Evolutionary conservation across 2,113 vertebrate species (phyloP).

Genomic region (Gasterosteus aculeatus): DNA sequence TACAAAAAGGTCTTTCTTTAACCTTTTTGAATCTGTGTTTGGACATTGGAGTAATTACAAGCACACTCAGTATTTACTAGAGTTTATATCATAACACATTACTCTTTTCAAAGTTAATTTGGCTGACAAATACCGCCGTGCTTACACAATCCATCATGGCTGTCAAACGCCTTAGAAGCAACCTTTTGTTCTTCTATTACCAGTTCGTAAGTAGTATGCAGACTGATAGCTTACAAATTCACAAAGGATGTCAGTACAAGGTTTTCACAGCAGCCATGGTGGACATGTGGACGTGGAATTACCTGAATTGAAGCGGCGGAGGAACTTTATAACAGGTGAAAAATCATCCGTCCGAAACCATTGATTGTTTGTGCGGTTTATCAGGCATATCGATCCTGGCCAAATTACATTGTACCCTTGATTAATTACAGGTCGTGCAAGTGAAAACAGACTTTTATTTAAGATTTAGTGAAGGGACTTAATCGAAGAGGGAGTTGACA

Average conservation of each 20-base stretch:
- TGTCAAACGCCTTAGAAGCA: neutral
- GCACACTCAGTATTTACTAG: neutral
- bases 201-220: neutral
- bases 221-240: neutral
- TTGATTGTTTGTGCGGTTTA: neutral
- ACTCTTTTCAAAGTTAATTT: conserved; percentile 2
- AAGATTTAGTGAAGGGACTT: neutral
- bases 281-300: neutral
- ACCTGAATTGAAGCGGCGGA: neutral
- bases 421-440: neutral
- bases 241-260: neutral
- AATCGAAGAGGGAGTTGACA: neutral
- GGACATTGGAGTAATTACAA: neutral
- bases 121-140: neutral
- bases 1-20: neutral
- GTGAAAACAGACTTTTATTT: neutral
- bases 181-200: conserved; percentile 12
- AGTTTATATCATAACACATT: neutral
- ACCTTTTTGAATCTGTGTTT: neutral
- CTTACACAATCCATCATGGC: conserved; percentile 2
- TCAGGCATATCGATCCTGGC: neutral
- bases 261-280: neutral
- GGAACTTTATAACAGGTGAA: neutral
- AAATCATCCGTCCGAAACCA: neutral
- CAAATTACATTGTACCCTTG: neutral